Conservation (phyloP, 2,113 vertebrate species). For the Callorhinus ursinus region DNA sequence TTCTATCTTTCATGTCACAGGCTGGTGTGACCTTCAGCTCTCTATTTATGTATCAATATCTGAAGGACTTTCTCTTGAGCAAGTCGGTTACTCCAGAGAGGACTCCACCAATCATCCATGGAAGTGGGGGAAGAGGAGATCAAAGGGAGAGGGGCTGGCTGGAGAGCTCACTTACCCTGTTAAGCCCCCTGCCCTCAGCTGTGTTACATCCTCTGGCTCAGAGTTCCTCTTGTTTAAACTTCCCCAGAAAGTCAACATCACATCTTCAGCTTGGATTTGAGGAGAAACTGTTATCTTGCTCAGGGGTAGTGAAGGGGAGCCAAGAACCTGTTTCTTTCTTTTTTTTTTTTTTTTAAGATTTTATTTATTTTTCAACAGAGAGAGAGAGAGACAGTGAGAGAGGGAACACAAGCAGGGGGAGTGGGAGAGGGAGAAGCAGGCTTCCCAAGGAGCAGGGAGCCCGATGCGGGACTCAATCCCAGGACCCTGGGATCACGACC, state of each 20-base stretch:
- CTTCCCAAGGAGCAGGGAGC: too few species aligned
- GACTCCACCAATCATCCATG: not conserved
- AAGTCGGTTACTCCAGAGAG: not conserved
- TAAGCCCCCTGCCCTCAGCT: not conserved
- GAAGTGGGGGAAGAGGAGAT: not conserved
- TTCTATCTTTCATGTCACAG: slow-evolving; percentile 19
- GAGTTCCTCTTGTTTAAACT: not conserved
- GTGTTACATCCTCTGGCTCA: not conserved
- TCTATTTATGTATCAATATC: not conserved
- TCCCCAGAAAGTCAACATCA: not conserved
- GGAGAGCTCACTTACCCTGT: not conserved
- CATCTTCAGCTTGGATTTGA: not conserved
- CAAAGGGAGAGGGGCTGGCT: not conserved
- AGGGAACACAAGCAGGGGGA: too few species aligned
- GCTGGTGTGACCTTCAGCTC: not conserved
- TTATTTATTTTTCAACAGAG: too few species aligned
- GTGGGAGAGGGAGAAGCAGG: too few species aligned
- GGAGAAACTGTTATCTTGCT: not conserved
- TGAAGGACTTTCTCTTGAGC: not conserved
- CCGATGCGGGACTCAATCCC: too few species aligned
- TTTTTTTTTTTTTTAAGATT: too few species aligned
- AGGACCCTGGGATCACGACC: too few species aligned
- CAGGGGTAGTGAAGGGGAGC: not conserved
- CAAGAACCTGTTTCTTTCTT: not conserved
- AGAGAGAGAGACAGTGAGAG: too few species aligned